phyloP scores from a whole-genome alignment of 2,113 vertebrate species.

The Athene cunicularia region DNA sequence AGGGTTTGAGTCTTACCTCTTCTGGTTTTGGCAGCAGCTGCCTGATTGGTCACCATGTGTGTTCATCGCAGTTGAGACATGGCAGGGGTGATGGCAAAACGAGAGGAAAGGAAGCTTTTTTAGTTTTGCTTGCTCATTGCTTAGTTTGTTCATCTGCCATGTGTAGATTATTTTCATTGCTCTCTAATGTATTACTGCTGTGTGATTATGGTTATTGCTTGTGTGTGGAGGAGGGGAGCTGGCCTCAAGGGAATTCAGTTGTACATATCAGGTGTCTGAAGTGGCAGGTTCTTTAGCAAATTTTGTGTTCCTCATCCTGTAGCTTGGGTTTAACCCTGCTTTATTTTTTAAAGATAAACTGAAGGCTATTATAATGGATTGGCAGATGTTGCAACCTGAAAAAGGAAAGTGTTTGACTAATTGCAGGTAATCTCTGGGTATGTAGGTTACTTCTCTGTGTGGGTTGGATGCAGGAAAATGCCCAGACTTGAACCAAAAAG shows the following conservation, averaged over 20 bases:
- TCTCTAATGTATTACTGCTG: conserved; percentile 28
- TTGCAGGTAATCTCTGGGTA: background rate
- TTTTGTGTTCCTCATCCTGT: background rate
- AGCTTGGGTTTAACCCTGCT: background rate
- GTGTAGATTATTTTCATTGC: background rate
- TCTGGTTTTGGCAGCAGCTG: background rate
- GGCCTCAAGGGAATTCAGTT: background rate
- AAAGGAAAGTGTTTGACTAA: background rate
- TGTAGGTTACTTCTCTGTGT: background rate
- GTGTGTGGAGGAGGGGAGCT: background rate
- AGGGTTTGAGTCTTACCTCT: background rate
- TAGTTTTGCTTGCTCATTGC: background rate
- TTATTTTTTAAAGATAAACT: background rate
- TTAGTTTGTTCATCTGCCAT: background rate
- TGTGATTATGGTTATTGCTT: background rate
- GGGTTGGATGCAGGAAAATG: background rate
- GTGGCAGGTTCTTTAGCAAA: background rate
- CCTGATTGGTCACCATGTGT: background rate
- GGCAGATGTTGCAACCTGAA: background rate
- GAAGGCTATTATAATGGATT: background rate
- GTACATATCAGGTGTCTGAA: background rate
- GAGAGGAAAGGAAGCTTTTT: background rate
- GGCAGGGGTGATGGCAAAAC: background rate
- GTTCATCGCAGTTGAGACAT: accelerated
- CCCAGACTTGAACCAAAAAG: background rate